Conservation (phyloP, 2,113 vertebrate genomes). For the Poicephalus meyeri region DNA sequence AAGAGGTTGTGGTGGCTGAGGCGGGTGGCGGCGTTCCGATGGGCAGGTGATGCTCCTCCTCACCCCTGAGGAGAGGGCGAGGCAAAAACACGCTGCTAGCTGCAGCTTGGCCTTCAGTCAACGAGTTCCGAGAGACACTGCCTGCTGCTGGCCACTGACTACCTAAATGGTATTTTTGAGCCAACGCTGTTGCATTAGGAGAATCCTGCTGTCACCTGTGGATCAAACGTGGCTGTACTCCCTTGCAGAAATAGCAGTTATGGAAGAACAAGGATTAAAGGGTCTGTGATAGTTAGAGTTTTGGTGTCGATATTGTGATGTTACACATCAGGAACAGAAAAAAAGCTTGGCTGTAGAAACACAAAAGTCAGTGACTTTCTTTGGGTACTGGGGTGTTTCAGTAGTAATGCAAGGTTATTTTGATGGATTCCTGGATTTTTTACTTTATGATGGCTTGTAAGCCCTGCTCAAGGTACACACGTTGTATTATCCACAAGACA, state of each 20-base stretch:
- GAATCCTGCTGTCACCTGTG: background rate
- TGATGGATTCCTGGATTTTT: background rate
- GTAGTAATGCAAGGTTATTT: background rate
- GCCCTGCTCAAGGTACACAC: background rate
- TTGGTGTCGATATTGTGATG: background rate
- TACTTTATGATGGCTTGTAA: background rate
- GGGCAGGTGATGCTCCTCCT: background rate
- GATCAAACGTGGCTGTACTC: accelerated
- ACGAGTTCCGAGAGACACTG: background rate
- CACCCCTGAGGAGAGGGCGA: accelerated
- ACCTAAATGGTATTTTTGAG: accelerated
- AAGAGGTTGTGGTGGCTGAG: background rate
- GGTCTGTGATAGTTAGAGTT: background rate
- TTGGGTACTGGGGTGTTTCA: background rate
- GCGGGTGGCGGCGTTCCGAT: accelerated
- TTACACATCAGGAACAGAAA: background rate
- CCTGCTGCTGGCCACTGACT: background rate
- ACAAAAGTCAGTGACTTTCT: background rate
- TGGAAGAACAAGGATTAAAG: background rate
- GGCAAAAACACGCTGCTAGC: background rate
- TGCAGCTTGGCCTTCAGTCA: background rate
- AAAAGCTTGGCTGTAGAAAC: background rate
- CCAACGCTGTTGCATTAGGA: background rate
- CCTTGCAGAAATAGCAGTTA: background rate
- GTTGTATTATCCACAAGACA: background rate